phyloP scores from a whole-genome alignment of 2,113 vertebrate species.

The Percopsis transmontana region DNA sequence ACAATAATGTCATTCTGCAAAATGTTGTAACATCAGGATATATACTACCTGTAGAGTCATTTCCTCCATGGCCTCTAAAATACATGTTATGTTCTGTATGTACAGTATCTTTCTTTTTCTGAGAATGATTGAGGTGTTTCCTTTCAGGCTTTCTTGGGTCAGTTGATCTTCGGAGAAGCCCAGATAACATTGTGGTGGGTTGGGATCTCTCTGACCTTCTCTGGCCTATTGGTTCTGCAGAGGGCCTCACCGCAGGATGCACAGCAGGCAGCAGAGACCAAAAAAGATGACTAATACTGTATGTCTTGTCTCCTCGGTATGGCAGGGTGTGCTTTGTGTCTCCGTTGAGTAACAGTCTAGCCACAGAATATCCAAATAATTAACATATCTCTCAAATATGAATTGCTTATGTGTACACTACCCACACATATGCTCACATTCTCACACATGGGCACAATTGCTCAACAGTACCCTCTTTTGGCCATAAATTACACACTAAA shows the following conservation, averaged over 20 bases:
- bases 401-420: too few relatives aligned
- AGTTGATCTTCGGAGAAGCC: slow-evolving; percentile 85
- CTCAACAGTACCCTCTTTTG: too few relatives aligned
- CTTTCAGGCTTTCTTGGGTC: slow-evolving; percentile 87
- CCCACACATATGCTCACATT: too few relatives aligned
- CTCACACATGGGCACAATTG: too few relatives aligned
- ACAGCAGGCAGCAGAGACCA: slow-evolving; percentile 33
- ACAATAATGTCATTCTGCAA: too few relatives aligned
- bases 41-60: too few relatives aligned
- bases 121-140: neutral
- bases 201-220: slow-evolving; percentile 85
- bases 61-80: too few relatives aligned
- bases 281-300: slow-evolving; percentile 62
- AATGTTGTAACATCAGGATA: too few relatives aligned
- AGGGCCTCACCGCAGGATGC: slow-evolving; percentile 65
- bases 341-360: slow-evolving; percentile 25
- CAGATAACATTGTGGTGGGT: slow-evolving; percentile 90
- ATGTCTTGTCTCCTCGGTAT: slow-evolving; percentile 26
- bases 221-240: slow-evolving; percentile 87
- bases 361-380: slow-evolving; percentile 18
- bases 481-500: too few relatives aligned
- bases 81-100: neutral
- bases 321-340: slow-evolving; percentile 6
- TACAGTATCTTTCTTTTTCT: neutral
- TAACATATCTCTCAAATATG: neutral